Base-by-base conservation (phyloP, 2,888 invertebrate species). In the Galerucella nymphaeae region DNA sequence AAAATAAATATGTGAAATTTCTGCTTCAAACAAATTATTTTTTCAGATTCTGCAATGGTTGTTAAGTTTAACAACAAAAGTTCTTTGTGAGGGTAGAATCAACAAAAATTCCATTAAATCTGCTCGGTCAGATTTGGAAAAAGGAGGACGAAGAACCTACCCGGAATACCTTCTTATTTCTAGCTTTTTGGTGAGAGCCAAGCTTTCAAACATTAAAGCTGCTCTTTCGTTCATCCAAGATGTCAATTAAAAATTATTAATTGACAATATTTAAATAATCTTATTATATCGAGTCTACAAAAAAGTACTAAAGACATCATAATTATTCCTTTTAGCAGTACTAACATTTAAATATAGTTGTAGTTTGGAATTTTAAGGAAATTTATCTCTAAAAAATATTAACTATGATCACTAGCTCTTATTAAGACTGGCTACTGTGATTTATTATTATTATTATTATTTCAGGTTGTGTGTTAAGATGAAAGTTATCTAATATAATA, bases 81-180 rank as follows among this genome's bases (percentile, higher is more conserved):
- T 93, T 16, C 88, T 94, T 73, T 93, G 91, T 81, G 92, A 93
- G 82, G 90, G 90, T 64, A 78, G 78, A 70, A 71, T 80, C 38
- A 84, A 84, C 58, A 79, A 80, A 42, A 64, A 70, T 16, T 76
- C 76, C 38, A 72, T 68, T 9, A 53, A 53, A 45, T 67, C 72
- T 63, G 23, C 20, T 5, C 38, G 14, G 14, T 59, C 66, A 16
- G 71, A 62, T 58, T 42, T 58, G 38, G 72, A 72, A n/a, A 77
- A 67, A 41, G 66, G 72, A 57, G 90, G 90, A 45, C 87, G 91
- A n/a, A 88, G 92, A 73, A 91, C 91, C 72, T 91, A 91, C 84
- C 91, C 92, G 0, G 93, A 93, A 83, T 93, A 93, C 85, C 88
- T 92, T 80, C 86, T 93, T 50, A 93, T 93, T 75, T 91, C 92